phyloP scores from a whole-genome alignment of 64 coral and sea anemone genomes.

The Platygyra sinensis region DNA sequence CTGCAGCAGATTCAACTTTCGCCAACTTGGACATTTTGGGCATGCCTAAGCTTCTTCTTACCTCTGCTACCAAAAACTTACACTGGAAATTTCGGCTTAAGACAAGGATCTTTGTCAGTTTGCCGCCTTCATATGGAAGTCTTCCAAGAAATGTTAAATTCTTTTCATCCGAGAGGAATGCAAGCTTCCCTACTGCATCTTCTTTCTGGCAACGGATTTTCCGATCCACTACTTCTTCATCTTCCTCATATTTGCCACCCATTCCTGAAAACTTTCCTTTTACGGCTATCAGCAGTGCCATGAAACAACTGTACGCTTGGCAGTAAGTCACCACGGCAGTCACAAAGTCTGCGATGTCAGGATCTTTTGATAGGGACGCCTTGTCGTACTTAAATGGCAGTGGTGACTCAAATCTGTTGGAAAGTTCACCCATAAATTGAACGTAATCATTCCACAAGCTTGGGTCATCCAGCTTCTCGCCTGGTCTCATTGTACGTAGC shows the following conservation, averaged over 20 bases:
- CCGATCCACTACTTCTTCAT: background rate
- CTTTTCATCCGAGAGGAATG: conserved; percentile 36
- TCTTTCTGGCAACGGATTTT: background rate
- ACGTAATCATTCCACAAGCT: conserved; percentile 29
- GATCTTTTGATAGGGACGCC: conserved; percentile 16
- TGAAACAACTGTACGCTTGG: conserved; percentile 29
- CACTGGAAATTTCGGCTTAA: background rate
- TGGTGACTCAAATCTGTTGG: conserved; percentile 32
- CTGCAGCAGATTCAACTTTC: conserved; percentile 12
- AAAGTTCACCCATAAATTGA: conserved; percentile 35
- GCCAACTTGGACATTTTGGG: background rate
- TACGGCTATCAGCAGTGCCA: conserved; percentile 26
- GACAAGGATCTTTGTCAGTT: conserved; percentile 43
- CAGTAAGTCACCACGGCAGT: conserved; percentile 32
- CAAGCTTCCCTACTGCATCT: conserved; percentile 7
- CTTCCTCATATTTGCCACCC: background rate
- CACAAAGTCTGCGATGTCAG: conserved; percentile 48
- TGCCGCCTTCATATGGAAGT: conserved; percentile 28
- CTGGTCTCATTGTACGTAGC: background rate
- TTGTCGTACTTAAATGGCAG: conserved; percentile 16
- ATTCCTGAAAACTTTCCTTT: conserved; percentile 19
- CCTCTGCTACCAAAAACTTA: conserved; percentile 13
- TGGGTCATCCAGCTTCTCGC: conserved; percentile 27
- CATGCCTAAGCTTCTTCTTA: background rate
- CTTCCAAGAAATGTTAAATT: conserved; percentile 47